Base-by-base conservation (phyloP, 2,888 invertebrate genomes). In the Tryphoninae sp. region DNA sequence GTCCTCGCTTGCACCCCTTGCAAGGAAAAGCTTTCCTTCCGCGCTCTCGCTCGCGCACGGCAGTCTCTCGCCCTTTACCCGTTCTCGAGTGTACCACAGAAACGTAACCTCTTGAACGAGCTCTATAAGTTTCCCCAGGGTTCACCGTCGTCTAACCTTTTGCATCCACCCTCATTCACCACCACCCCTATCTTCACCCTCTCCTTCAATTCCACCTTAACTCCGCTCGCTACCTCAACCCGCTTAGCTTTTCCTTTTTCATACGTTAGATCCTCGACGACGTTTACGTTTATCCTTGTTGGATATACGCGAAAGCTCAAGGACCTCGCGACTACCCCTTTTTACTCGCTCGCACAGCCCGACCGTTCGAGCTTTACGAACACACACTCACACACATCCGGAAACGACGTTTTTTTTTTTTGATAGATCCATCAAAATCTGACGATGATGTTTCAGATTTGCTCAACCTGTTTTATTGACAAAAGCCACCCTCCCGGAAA, bases 121-220 rank as follows among this genome's bases (percentile, higher is more conserved):
- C 79, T 71, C 67, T 75, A 80, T 81, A 83, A 81, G 80, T 82
- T 83, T 75, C 49, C 80, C 42, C 67, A 62, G 80, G 71, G 76
- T 84, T 84, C 80, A 65, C 68, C 74, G 58, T 65, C 81, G 72
- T 72, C 74, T 71, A 83, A 82, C 84, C 80, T 82, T 74, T 83
- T 75, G 64, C 79, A 53, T 53, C 42, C 42, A 13, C 23, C 59
- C 26, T 73, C 13, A 16, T 49, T 22, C 33, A 6, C 16, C n/a
- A 40, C 53, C 61, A 33, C 11, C 42, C 6, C 74, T 4, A n/a
- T 64, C 22, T 55, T 19, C 13, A 23, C 11, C 59, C 45, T 59
- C 59, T 71, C 45, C 19, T 40, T 42, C 49, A 33, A 33, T 33
- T 33, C 33, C 33, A 33, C 2, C 45, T 53, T 19, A n/a, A n/a